A percentile compares a stretch with the other conserved stretches of the same genome.
phyloP scores from a whole-genome alignment of 2,113 vertebrate genomes.

The crab-eating macaque (Macaca fascicularis) region DNA sequence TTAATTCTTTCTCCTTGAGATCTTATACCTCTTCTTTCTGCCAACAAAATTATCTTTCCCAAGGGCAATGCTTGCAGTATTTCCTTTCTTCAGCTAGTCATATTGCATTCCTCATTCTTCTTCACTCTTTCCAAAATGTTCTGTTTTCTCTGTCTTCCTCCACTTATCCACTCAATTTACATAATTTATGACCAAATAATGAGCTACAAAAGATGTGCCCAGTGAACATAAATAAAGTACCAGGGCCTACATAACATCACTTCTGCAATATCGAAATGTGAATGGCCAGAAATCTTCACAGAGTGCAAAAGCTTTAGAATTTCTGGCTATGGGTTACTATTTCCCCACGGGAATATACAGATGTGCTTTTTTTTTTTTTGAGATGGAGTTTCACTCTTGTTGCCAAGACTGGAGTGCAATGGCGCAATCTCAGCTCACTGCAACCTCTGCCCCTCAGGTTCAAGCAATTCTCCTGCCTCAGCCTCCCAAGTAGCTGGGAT shows the following conservation, averaged over 20 bases:
- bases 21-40: constrained; percentile 35
- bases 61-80: background rate
- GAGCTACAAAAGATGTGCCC: background rate
- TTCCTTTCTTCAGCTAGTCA: constrained; percentile 19
- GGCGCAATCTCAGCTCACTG: no score
- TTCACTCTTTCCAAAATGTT: constrained; percentile 31
- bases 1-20: constrained; percentile 57
- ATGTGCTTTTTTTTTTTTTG: background rate
- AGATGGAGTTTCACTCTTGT: no score
- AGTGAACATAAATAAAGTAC: constrained; percentile 3
- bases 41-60: constrained; percentile 49
- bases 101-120: background rate
- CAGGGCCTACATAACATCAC: background rate
- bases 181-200: constrained; percentile 34
- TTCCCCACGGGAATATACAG: background rate
- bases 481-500: no score
- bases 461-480: no score
- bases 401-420: no score
- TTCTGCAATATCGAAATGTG: background rate
- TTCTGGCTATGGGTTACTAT: background rate
- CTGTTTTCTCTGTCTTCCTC: constrained; percentile 21
- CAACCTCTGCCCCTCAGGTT: no score
- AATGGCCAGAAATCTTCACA: background rate
- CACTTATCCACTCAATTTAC: constrained; percentile 13
- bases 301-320: background rate